Base-by-base conservation (phyloP, 1,140 invertebrate genomes). In the Pachyrhynchus sulphureomaculatus region DNA sequence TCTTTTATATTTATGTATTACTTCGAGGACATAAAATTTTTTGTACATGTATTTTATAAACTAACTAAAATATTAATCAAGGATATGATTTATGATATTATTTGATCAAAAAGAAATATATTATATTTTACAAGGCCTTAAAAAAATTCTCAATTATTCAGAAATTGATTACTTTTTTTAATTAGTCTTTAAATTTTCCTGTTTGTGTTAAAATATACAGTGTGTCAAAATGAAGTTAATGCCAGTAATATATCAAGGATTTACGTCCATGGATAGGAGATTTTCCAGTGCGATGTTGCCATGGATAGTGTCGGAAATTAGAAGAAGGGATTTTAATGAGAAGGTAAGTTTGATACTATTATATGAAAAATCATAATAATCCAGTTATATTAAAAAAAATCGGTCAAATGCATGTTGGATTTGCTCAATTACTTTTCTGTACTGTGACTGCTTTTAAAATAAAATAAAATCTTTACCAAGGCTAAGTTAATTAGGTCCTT, bases 241-340 rank as follows among this genome's bases (percentile, higher is more conserved):
- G 24, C 82, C 86, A 2, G 82, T 88, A 23, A 82, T 82, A 49
- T 90, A 89, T 74, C 79, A 87, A 23, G 88, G 89, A 18, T 87
- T 80, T 73, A 86, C 87, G 8, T 87, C 85, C 5, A 88, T 89
- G 80, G 88, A 90, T 75, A 80, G 84, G 20, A 76, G 87, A 36
- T 87, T 89, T 64, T 88, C 87, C 32, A 85, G 81, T 37, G 83
- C 87, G n/a, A 91, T 91, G 88, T 71, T 90, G 59, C 88, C 88
- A 2, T 90, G 88, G 88, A 81, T 85, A 32, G 83, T 86, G 26
- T 82, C 83, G 15, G 84, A 87, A 67, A 85, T 87, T 26, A 76
- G 81, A 37, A 80, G 81, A 63, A 80, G 83, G 34, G 82, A 81
- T 39, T 79, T 75, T 44, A 77, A 76, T 47, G 77, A 84, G 67